Conservation (phyloP, 2,797 vertebrate genomes). For the Myotis myotis region DNA sequence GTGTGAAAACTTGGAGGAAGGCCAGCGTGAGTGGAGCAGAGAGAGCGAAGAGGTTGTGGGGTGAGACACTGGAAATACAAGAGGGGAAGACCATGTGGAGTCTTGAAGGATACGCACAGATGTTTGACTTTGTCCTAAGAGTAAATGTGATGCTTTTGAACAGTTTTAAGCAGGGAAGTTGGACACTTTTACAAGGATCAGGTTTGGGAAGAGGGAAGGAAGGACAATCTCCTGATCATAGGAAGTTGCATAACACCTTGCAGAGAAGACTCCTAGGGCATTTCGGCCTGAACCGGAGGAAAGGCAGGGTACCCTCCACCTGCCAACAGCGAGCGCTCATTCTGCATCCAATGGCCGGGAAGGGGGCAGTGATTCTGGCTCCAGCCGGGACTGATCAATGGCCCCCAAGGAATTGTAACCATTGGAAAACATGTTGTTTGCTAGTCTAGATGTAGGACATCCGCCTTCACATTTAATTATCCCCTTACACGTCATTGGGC, state of each 20-base stretch:
- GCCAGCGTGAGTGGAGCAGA: not conserved
- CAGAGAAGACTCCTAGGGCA: not conserved
- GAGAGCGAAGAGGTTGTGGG: not conserved
- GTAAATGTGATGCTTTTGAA: not conserved
- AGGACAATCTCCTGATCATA: not conserved
- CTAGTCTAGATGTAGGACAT: slow-evolving; percentile 29
- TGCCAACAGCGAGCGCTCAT: not conserved
- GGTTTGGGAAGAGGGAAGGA: not conserved
- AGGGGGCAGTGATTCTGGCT: not conserved
- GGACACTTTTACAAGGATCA: not conserved
- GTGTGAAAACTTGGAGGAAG: not conserved
- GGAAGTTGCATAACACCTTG: not conserved
- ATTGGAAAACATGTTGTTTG: not conserved
- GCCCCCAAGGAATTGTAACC: not conserved
- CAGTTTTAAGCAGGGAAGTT: not conserved
- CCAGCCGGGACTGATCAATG: not conserved
- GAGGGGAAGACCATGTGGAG: not conserved
- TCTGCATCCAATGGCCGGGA: not conserved
- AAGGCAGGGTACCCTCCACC: not conserved
- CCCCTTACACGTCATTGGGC: slow-evolving; percentile 24
- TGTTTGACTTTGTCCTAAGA: not conserved
- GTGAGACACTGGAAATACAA: not conserved
- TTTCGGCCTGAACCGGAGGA: not conserved
- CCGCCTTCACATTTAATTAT: slow-evolving; percentile 26
- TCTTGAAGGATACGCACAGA: not conserved